Evolutionary conservation across 2,888 invertebrate genomes (phyloP).

Genomic region (Clitarchus hookeri): DNA sequence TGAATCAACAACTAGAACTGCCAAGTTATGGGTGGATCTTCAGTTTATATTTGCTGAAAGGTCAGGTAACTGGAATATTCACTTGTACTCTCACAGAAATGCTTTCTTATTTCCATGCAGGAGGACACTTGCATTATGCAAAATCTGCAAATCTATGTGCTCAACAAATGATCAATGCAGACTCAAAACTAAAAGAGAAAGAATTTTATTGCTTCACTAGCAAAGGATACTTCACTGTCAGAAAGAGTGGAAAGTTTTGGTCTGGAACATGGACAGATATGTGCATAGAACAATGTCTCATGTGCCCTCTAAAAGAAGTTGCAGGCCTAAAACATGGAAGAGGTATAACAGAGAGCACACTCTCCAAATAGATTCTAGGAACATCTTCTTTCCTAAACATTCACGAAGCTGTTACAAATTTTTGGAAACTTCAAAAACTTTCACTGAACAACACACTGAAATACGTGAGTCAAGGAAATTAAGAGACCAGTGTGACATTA

Average conservation of each 20-base stretch:
- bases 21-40: not conserved
- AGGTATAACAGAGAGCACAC: slow-evolving; percentile 5
- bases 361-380: not conserved
- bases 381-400: not conserved
- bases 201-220: not conserved
- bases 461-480: slow-evolving; percentile 3
- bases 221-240: not conserved
- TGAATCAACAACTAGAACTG: slow-evolving; percentile 11
- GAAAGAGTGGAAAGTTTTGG: not conserved
- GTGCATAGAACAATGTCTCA: not conserved
- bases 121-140: not conserved
- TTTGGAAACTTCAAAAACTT: not conserved
- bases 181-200: not conserved
- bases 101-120: not conserved
- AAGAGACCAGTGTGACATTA: slow-evolving; percentile 2
- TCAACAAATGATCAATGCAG: not conserved
- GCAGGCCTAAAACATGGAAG: not conserved
- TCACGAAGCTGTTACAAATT: slow-evolving; percentile 2
- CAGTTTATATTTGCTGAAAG: slow-evolving; percentile 20
- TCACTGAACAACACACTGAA: not conserved
- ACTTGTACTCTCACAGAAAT: not conserved
- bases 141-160: not conserved
- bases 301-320: not conserved
- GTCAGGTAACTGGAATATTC: not conserved
- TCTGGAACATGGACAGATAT: not conserved